Conservation (phyloP, 2,797 vertebrate genomes). For the Anguilla marmorata region DNA sequence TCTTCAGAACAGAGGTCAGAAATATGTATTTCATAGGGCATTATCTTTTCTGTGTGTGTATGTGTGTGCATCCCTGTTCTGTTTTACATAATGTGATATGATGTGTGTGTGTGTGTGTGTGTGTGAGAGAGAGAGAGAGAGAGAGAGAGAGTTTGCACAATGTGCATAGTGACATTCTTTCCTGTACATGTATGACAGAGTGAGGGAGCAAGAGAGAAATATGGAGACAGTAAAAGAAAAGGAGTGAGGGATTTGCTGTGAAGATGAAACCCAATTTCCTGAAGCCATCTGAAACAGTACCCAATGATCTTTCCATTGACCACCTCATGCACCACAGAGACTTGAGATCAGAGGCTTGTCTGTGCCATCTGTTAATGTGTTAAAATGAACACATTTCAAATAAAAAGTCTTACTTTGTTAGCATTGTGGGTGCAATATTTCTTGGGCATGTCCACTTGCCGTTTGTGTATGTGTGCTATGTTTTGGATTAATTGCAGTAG, state of each 20-base stretch:
- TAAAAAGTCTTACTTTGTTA: slow-evolving; percentile 80
- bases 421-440: slow-evolving; percentile 39
- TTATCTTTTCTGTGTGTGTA: slow-evolving; percentile 59
- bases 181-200: slow-evolving; percentile 7
- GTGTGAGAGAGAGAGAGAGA: slow-evolving; percentile 3
- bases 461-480: not conserved
- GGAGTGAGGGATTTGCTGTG: slow-evolving; percentile 70
- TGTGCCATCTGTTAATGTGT: slow-evolving; percentile 81
- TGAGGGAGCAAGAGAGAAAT: slow-evolving; percentile 36
- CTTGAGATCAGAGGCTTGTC: slow-evolving; percentile 79
- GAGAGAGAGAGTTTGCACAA: slow-evolving; percentile 25
- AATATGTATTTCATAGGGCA: slow-evolving; percentile 76
- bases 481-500: not conserved
- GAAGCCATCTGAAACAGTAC: slow-evolving; percentile 74
- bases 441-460: not conserved
- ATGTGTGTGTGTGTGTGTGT: slow-evolving; percentile 36
- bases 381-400: slow-evolving; percentile 79
- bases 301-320: slow-evolving; percentile 68
- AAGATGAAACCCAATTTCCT: slow-evolving; percentile 69
- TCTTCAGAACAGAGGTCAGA: slow-evolving; percentile 82
- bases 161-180: not conserved
- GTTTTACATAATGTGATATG: slow-evolving; percentile 4
- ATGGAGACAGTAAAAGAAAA: slow-evolving; percentile 31
- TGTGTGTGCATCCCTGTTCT: slow-evolving; percentile 36
- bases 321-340: slow-evolving; percentile 73